These are phyloP conservation scores for Caenorhabditis macrosperma DNA, from an alignment of 2,888 invertebrate genomes.

Conservation along the genomic window DNA sequence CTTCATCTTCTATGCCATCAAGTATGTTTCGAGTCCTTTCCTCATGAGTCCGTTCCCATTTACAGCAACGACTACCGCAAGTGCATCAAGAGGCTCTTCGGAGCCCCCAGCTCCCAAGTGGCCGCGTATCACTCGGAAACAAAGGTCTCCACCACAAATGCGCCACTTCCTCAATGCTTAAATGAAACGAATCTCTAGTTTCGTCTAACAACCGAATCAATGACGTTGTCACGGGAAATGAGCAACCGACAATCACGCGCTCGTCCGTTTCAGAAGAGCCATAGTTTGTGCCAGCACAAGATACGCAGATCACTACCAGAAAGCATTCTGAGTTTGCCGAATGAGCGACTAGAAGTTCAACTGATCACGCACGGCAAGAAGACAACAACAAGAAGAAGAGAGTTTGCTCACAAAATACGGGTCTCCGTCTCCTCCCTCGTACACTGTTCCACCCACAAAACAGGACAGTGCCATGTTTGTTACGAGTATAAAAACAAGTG, in stretches of 20 bases:
- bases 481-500: constrained; percentile 15
- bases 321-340: neutral
- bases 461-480: constrained; percentile 3
- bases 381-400: neutral
- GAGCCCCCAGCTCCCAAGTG: neutral
- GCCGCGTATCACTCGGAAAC: neutral
- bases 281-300: neutral
- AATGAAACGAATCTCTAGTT: neutral
- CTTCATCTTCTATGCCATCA: constrained; percentile 31
- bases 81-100: constrained; percentile 13
- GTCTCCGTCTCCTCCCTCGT: constrained; percentile 7
- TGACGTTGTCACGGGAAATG: neutral
- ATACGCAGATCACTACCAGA: neutral
- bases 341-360: constrained; percentile 11
- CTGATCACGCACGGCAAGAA: neutral
- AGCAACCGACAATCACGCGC: neutral
- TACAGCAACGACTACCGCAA: constrained; percentile 40
- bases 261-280: neutral
- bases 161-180: neutral
- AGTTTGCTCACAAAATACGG: constrained; percentile 36
- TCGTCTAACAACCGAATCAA: neutral
- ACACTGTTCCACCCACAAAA: neutral
- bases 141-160: neutral
- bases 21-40: constrained; percentile 27
- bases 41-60: neutral